Base-by-base conservation (phyloP, 2,797 vertebrate species). In the Chaenodraco wilsoni region DNA sequence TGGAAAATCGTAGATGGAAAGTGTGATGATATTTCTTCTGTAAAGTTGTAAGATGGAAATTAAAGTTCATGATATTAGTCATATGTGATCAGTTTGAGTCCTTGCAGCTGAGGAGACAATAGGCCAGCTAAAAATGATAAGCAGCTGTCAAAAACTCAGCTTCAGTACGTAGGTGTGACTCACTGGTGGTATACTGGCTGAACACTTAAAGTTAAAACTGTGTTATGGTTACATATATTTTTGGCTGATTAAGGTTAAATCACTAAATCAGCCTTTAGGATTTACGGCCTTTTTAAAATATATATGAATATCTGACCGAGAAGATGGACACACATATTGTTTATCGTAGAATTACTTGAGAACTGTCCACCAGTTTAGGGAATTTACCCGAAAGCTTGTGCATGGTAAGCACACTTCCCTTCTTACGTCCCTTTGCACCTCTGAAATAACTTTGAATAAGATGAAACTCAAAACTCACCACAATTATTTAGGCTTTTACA, bases 1-100 rank as follows among this genome's bases (percentile, higher is more conserved):
- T 73, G 65, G 33, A 37, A 82, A 85, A 76, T 55, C 27, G 17
- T 13, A 11, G 37, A 16, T 43, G 44, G 43, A 82, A 79, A 65
- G 10, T 40, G 10, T 33, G 51, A 45, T 79, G 11, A 9, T 5
- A 5, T 73, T 55, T 33, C 19, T 37, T 37, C 6, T 51, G 19
- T 54, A 16, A 12, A 27, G 56, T 49, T 51, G 12, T 31, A 3
- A 31, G 50, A 65, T 72, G 15, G 50, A 58, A 83, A 4, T 19
- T 16, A 27, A 15, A 70, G 41, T 44, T 56, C 8, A 9, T 31
- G 40, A 31, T n/a, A 68, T 12, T 16, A 61, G n/a, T 3, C 7
- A 2, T 11, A 15, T 23, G 1, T 17, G 45, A 56, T 40, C 27
- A 33, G 21, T 16, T 56, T 31, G 17, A 54, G 41, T 16, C 23